Evolutionary conservation across 2,888 invertebrate species (phyloP).

Genomic region (Romanomermis culicivorax): DNA sequence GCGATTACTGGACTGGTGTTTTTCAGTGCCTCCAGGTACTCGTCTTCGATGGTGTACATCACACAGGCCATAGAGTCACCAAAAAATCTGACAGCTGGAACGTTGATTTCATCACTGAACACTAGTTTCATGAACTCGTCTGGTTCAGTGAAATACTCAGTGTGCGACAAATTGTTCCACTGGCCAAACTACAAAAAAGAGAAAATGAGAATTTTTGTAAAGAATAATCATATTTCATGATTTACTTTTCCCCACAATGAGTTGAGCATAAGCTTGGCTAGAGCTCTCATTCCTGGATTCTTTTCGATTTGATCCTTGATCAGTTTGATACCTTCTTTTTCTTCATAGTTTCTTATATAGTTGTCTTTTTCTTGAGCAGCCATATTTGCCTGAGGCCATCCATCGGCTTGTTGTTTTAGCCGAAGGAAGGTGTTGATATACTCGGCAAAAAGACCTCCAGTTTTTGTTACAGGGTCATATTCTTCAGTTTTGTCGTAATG

Average conservation of each 20-base stretch:
- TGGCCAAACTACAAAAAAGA: slow-evolving; percentile 12
- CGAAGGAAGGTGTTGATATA: background rate
- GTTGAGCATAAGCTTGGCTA: slow-evolving; percentile 16
- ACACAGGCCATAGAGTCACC: slow-evolving; percentile 9
- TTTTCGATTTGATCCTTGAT: slow-evolving; percentile 12
- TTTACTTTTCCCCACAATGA: slow-evolving; percentile 16
- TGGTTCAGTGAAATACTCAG: slow-evolving; percentile 7
- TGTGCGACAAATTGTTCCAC: slow-evolving; percentile 3
- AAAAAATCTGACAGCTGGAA: slow-evolving; percentile 1
- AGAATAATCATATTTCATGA: no score
- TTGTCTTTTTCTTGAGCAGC: slow-evolving; percentile 14
- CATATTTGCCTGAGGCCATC: slow-evolving; percentile 16
- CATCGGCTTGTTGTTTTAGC: slow-evolving; percentile 7
- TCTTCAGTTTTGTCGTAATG: background rate
- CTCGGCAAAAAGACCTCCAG: background rate
- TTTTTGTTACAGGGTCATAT: background rate
- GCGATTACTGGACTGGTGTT: slow-evolving; percentile 24
- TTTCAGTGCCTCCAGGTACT: background rate
- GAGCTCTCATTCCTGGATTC: slow-evolving; percentile 15
- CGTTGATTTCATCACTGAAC: slow-evolving; percentile 1
- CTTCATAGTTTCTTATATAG: slow-evolving; percentile 15
- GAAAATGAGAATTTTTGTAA: background rate
- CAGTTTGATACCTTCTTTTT: slow-evolving; percentile 16
- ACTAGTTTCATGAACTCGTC: slow-evolving; percentile 10
- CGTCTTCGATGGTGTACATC: background rate